Conservation (phyloP, 2,113 vertebrate genomes). For the Archilochus colubris region DNA sequence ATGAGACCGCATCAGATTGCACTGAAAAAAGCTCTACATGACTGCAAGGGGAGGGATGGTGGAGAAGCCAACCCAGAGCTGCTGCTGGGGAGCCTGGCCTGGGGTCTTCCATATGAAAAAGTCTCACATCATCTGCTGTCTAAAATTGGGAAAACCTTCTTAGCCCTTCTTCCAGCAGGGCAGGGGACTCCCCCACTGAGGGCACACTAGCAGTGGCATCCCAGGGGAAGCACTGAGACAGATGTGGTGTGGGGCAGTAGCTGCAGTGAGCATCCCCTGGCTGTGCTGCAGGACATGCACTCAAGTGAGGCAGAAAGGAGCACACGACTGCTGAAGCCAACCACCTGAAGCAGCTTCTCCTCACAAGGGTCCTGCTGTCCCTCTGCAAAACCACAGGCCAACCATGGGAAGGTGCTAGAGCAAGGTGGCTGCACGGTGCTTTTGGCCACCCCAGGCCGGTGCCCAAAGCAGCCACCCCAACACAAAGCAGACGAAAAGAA, state of each 20-base stretch:
- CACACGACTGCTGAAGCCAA: background rate
- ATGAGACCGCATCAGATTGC: background rate
- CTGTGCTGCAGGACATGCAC: rapidly evolving
- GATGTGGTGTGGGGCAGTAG: rapidly evolving
- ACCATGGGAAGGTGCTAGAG: background rate
- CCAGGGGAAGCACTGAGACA: background rate
- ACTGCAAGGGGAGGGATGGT: background rate
- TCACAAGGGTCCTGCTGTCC: background rate
- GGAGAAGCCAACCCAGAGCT: background rate
- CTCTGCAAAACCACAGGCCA: background rate
- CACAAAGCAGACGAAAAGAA: background rate
- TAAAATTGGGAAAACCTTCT: background rate
- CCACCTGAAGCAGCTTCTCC: background rate
- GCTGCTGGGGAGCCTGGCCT: background rate
- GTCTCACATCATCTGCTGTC: background rate
- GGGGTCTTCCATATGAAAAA: background rate
- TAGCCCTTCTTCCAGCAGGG: background rate
- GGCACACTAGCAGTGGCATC: rapidly evolving
- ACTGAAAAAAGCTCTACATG: background rate
- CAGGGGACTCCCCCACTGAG: rapidly evolving
- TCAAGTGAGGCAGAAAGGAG: background rate
- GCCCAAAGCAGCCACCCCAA: rapidly evolving
- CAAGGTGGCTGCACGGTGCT: rapidly evolving
- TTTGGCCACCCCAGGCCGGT: rapidly evolving
- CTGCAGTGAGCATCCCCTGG: background rate